Conservation (phyloP, 23 tunicate species). For the Diplosoma virens region DNA sequence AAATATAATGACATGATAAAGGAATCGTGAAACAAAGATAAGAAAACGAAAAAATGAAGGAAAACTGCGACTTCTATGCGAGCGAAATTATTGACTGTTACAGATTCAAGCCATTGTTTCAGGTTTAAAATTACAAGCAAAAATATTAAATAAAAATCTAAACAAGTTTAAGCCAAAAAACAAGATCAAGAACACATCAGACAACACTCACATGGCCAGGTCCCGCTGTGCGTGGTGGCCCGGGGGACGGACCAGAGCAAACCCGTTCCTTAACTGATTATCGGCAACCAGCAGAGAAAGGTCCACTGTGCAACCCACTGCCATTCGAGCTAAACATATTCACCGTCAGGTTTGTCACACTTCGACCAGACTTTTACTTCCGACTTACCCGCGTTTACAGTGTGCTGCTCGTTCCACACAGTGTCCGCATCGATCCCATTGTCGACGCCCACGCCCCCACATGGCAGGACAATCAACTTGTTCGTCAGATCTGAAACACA, state of each 20-base stretch:
- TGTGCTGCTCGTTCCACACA: conserved; percentile 91
- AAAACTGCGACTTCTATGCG: too few relatives aligned
- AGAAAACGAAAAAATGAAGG: too few relatives aligned
- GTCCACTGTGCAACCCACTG: conserved; percentile 91
- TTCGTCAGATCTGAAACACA: conserved; percentile 54
- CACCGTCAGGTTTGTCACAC: too few relatives aligned
- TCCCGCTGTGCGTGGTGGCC: conserved; percentile 92
- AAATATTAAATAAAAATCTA: too few relatives aligned
- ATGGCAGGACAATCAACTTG: conserved; percentile 86
- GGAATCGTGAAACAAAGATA: too few relatives aligned
- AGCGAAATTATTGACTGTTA: too few relatives aligned
- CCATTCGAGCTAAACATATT: conserved; percentile 89
- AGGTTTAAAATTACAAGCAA: too few relatives aligned
- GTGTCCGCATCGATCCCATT: conserved; percentile 84
- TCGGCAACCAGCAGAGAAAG: conserved; percentile 72
- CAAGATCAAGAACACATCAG: too few relatives aligned
- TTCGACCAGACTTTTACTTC: too few relatives aligned
- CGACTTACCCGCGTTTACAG: conserved; percentile 78
- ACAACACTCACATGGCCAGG: conserved; percentile 68
- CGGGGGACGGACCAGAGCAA: conserved; percentile 90
- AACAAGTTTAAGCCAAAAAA: not conserved
- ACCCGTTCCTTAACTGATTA: conserved; percentile 72
- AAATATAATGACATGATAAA: too few relatives aligned
- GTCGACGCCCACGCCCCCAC: conserved; percentile 95
- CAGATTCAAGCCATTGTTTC: too few relatives aligned